Evolutionary conservation across 2,888 invertebrate genomes (phyloP), one percentile per base, ranked within the genome.

Genomic region (Magallana nippona): DNA sequence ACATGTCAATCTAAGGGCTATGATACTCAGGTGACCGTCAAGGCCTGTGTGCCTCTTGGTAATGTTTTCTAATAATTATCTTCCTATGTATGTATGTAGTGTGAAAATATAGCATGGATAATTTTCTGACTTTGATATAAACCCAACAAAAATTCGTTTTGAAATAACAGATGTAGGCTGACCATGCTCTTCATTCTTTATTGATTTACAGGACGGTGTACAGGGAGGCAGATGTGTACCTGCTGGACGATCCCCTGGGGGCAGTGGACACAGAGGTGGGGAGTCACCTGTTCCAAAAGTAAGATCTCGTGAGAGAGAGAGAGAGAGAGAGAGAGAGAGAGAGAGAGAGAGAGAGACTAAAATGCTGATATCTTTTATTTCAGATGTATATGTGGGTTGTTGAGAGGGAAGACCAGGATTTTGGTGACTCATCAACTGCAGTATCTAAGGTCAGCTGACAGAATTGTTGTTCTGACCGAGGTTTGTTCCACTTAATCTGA

Each of bases 241-340:
- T 97, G 78, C 94, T 98, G 82, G 98, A 98, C 94, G n/a, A 98
- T 95, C 98, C 98, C 0, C 95, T 98, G 60, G 97, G 97, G 83
- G 98, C 98, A 0, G 98, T 98, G 32, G 98, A 98, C 94, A 96
- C 97, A 0, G 97, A 97, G 93, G 98, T 98, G 0, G 97, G 97
- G 1, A 96, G 97, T 2, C 97, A 97, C 94, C 95, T 98, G 89
- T 98, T 98, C 94, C 97, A 98, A 77, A 95, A 96, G 93, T 97
- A 58, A 10, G 78, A 32, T 32, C 1, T 17, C 10, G 22, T 10
- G 17, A 17, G 22, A 22, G 17, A 10, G n/a, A n/a, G 60, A 32
- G 32, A 32, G 32, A 32, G 19, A 19, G 19, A 60, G 19, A n/a
- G 10, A n/a, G 15, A 5, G 19, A 19, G 78, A 15, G 3, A n/a